Evolutionary conservation across 92 coral and sea anemone species (phyloP), one percentile per base, ranked within the genome.

Genomic region (Parazoanthus swiftii): DNA sequence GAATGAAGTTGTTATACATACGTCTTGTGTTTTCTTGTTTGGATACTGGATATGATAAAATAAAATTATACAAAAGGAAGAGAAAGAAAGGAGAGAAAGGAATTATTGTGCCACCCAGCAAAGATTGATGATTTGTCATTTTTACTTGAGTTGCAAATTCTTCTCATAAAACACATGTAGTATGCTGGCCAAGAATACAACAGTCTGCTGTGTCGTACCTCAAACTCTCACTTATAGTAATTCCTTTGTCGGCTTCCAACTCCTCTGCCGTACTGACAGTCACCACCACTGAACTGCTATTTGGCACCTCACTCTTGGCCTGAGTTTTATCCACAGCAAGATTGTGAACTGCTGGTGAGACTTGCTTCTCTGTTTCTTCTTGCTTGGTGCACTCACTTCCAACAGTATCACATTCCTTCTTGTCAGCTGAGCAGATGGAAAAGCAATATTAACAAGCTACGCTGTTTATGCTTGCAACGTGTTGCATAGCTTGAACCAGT

Each of bases 171-270:
- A n/a, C 18, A 48, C 48, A 0, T 44, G 48, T 44, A 44, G 48
- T 44, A 66, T 14, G 5, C 58, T 36, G 9, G 3, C 25, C 14
- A 84, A 33, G 14, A 42, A 33, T 38, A n/a, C 35, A 88, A 5
- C 42, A 79, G 26, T 68, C 56, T 21, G 29, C 51, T 15, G 15
- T 70, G 56, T 81, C 85, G 67, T 80, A 97, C 99, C 99, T 97
- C 58, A 97, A 89, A 89, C 99, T 95, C 73, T 95, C 98, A 72
- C 94, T 92, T 63, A 97, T 95, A 54, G 93, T 86, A 25, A 97
- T 92, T 80, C 89, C 90, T 59, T 85, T 90, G 23, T 91, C 82
- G 5, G 68, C 81, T 8, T 86, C 88, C 59, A 75, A 58, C n/a
- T 90, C 94, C 82, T 91, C 94, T 0, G 78, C 94, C 43, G 93